Conservation (phyloP, 2,888 invertebrate species). For the Ptychoptera contaminata region DNA sequence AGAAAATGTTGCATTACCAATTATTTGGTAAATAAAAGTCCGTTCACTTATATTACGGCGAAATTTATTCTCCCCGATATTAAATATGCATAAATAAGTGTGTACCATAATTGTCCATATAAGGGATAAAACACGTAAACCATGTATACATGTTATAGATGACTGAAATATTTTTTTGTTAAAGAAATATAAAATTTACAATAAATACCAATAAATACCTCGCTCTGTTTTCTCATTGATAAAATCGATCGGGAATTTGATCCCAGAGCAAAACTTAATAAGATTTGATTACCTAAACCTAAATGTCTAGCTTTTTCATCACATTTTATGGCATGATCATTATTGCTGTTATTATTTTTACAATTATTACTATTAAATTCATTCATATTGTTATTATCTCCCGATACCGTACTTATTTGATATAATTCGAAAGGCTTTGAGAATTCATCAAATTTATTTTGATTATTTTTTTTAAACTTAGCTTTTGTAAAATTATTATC, state of each 20-base stretch:
- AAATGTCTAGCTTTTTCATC: no score
- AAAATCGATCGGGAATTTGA: constrained; percentile 61
- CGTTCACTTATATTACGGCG: constrained; percentile 56
- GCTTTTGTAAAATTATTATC: constrained; percentile 18
- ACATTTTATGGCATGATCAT: constrained; percentile 5
- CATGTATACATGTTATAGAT: constrained; percentile 59
- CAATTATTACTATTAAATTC: constrained; percentile 26
- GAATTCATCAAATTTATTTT: constrained; percentile 12
- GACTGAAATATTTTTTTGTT: no score
- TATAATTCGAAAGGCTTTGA: constrained; percentile 26
- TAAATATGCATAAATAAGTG: constrained; percentile 66
- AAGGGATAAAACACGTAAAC: constrained; percentile 60
- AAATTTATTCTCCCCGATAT: constrained; percentile 58
- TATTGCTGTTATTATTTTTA: constrained; percentile 9
- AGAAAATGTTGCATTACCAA: constrained; percentile 72
- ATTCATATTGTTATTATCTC: constrained; percentile 19
- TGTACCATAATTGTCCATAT: constrained; percentile 76
- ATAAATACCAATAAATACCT: constrained; percentile 16
- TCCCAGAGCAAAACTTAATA: constrained; percentile 60
- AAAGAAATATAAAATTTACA: background rate
- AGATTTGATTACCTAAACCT: constrained; percentile 24
- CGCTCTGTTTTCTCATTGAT: constrained; percentile 40
- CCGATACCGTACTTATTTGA: constrained; percentile 20
- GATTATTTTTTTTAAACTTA: constrained; percentile 4
- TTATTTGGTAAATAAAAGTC: constrained; percentile 63